Base-by-base conservation (phyloP, 1,140 invertebrate species). In the Gonioctena quinquepunctata region DNA sequence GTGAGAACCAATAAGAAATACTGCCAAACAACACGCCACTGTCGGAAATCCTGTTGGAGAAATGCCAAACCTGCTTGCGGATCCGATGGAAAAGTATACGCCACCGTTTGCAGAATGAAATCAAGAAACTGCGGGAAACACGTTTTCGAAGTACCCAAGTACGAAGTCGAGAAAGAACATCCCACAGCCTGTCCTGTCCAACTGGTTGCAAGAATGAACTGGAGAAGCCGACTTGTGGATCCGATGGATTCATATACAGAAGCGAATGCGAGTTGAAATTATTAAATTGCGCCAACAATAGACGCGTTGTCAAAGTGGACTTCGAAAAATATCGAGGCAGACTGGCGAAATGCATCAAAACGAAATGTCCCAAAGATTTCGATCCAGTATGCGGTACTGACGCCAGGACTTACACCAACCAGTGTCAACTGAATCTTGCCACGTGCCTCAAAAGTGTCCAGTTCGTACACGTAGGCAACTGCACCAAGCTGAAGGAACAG, bases 81-180 rank as follows among this genome's bases (percentile, higher is more conserved):
- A 5, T 96, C 93, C 27, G 95, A 98, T 83, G 94, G 94, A 0
- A 90, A 92, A 75, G 88, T 96, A 2, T 98, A 98, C 83, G 89
- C 93, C 16, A 97, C 96, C 81, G 92, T 93, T 70, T 98, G 95
- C 81, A 90, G 94, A 78, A 96, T 97, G 95, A 92, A 94, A 78
- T 90, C 92, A 28, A 94, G 94, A 79, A 96, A 96, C 78, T 96
- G 95, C 83, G 94, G 94, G 92, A 94, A 83, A 87, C 94, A 96
- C 82, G 93, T 96, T 8, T 96, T 94, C 79, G 93, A 96, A 84
- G 93, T 95, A 22, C 94, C 94, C 0, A 93, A 96, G 87, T 94
- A 92, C 83, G 96, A 94, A 89, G 91, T 1, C 92, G 93, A 79
- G 92, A 95, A 79, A 85, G 92, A 66, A 89, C 88, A 23, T 80